Conservation (phyloP, 2,888 invertebrate genomes). For the Leistus spinibarbis region DNA sequence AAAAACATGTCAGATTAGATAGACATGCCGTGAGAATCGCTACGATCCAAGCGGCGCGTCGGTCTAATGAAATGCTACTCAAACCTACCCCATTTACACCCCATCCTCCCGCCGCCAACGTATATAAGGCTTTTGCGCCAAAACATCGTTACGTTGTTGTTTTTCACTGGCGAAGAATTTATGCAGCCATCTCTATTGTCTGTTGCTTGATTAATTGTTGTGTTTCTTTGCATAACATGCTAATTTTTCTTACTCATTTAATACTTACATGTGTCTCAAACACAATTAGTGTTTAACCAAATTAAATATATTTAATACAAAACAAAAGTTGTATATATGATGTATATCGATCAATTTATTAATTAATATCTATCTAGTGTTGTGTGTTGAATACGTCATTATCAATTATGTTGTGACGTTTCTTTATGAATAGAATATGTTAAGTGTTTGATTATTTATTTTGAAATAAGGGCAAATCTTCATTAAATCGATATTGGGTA, state of each 20-base stretch:
- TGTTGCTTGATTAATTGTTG: constrained; percentile 9
- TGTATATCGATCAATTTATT: too few relatives aligned
- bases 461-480: too few relatives aligned
- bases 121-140: not conserved
- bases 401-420: too few relatives aligned
- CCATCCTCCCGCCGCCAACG: not conserved
- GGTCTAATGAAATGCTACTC: constrained; percentile 12
- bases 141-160: constrained; percentile 15
- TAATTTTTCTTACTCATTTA: not conserved
- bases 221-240: constrained; percentile 4
- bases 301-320: too few relatives aligned
- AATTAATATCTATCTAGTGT: too few relatives aligned
- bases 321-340: too few relatives aligned
- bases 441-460: too few relatives aligned
- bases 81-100: not conserved
- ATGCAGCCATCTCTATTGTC: not conserved
- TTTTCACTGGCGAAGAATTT: constrained; percentile 8
- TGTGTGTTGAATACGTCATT: too few relatives aligned
- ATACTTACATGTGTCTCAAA: not conserved
- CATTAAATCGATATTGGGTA: too few relatives aligned
- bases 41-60: not conserved
- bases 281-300: too few relatives aligned
- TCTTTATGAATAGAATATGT: too few relatives aligned
- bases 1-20: constrained; percentile 4
- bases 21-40: not conserved